Conservation (phyloP, 2,797 vertebrate genomes). For the Adelosebastes latens region DNA sequence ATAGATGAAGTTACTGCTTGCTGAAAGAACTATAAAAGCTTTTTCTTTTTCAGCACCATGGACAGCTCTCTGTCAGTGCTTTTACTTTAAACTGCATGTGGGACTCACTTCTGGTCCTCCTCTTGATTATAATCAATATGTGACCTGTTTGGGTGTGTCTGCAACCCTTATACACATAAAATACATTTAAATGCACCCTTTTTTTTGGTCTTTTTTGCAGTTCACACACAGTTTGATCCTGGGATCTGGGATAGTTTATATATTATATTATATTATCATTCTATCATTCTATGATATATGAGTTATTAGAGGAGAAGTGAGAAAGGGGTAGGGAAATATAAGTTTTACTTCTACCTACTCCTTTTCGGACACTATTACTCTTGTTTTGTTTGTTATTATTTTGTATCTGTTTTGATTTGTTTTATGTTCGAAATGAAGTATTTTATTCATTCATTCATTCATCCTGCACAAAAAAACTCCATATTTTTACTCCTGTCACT, state of each 20-base stretch:
- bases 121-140: not conserved
- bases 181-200: not conserved
- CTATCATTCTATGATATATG: too few relatives aligned
- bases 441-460: too few relatives aligned
- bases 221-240: not conserved
- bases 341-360: too few relatives aligned
- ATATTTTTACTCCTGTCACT: not conserved
- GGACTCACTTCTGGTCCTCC: not conserved
- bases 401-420: too few relatives aligned
- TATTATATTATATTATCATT: too few relatives aligned
- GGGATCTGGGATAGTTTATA: too few relatives aligned
- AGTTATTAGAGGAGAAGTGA: too few relatives aligned
- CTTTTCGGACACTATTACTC: too few relatives aligned
- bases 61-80: conserved; percentile 61
- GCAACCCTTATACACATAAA: not conserved
- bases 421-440: too few relatives aligned
- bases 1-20: not conserved
- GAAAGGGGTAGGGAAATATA: too few relatives aligned
- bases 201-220: not conserved
- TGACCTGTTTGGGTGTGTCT: not conserved
- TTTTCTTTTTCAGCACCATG: conserved; percentile 69
- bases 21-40: not conserved
- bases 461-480: not conserved
- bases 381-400: too few relatives aligned
- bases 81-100: not conserved